Conservation (phyloP, 92 coral and sea anemone genomes). For the Heliopora coerulea region DNA sequence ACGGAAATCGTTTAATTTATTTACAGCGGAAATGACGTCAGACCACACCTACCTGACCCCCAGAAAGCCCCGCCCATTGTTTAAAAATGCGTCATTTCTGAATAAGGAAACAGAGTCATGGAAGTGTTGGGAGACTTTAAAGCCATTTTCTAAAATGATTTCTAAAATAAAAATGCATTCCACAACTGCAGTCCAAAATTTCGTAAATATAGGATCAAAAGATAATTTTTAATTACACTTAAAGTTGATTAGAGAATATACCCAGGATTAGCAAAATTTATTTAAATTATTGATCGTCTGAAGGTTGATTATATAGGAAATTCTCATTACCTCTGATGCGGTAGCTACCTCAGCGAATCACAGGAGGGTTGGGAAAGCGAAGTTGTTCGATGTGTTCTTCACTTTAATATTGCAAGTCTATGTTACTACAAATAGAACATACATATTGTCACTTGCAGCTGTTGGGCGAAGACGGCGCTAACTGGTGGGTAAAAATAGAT, state of each 20-base stretch:
- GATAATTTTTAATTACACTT: no score
- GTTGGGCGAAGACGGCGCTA: slow-evolving; percentile 75
- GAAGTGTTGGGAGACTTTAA: slow-evolving; percentile 3
- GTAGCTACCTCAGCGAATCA: slow-evolving; percentile 86
- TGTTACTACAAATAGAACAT: slow-evolving; percentile 97
- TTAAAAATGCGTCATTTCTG: slow-evolving; percentile 13
- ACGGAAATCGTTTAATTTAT: slow-evolving; percentile 20
- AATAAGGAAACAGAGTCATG: slow-evolving; percentile 9
- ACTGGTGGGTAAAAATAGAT: slow-evolving; percentile 99
- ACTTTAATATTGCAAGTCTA: slow-evolving; percentile 68
- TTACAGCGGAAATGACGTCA: slow-evolving; percentile 42
- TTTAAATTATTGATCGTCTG: no score
- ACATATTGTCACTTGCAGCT: slow-evolving; percentile 96
- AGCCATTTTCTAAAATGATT: neutral
- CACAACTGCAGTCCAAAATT: neutral
- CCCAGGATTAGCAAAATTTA: no score
- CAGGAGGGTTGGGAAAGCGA: slow-evolving; percentile 49
- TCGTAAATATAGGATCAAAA: no score
- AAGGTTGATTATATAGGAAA: slow-evolving; percentile 34
- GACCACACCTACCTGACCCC: slow-evolving; percentile 18
- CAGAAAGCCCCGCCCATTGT: slow-evolving; percentile 22
- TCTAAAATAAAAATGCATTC: no score
- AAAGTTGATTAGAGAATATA: no score
- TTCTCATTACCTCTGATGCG: slow-evolving; percentile 62
- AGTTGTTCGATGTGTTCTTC: slow-evolving; percentile 32